These are phyloP conservation scores for Heterodera filipjevi DNA, from an alignment of 2,888 invertebrate species.

Conservation along the genomic window DNA sequence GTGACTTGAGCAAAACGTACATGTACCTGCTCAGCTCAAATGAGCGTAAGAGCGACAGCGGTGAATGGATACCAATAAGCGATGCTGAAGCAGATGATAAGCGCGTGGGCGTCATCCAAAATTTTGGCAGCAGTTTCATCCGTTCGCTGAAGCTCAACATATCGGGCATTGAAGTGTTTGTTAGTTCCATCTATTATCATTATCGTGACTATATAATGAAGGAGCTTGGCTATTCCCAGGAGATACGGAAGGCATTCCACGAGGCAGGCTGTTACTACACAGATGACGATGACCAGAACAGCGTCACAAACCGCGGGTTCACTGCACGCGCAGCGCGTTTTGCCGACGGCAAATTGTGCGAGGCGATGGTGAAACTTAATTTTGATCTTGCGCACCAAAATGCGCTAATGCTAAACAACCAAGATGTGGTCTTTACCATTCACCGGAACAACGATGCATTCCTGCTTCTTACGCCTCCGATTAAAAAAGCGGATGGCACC, in stretches of 20 bases:
- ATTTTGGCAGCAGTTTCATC: conserved; percentile 1
- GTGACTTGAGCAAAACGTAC: conserved; percentile 9
- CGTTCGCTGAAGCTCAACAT: not conserved
- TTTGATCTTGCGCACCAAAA: not conserved
- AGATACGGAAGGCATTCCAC: not conserved
- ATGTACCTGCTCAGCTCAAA: not conserved
- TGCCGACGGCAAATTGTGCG: not conserved
- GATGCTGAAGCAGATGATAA: not conserved
- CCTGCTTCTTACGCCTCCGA: not conserved
- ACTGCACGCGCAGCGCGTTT: not conserved
- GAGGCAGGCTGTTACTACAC: conserved; percentile 3
- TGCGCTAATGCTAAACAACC: not conserved
- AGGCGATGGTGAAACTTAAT: not conserved
- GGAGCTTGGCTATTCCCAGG: conserved; percentile 5
- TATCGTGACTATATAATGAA: not conserved
- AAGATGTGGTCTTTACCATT: not conserved
- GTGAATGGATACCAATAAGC: not conserved
- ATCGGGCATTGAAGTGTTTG: not conserved
- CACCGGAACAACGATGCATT: not conserved
- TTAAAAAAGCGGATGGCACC: not conserved
- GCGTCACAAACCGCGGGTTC: not conserved
- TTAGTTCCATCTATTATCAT: not conserved
- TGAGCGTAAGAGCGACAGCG: not conserved
- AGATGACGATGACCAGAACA: not conserved
- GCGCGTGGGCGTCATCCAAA: not conserved